phyloP scores from a whole-genome alignment of 2,797 vertebrate species.

The Sebastes goodei region DNA sequence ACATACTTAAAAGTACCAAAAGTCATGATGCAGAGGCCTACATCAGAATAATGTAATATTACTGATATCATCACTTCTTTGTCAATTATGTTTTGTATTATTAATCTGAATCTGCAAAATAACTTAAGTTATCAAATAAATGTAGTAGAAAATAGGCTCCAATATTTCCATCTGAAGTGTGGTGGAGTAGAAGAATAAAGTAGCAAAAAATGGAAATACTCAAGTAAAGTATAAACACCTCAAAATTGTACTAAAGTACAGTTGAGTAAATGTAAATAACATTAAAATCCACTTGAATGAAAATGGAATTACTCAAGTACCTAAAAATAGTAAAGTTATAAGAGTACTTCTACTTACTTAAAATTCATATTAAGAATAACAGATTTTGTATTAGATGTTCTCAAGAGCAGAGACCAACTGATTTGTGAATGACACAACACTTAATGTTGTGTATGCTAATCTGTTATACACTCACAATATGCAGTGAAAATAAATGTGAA shows the following conservation, averaged over 20 bases:
- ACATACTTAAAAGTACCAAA: background rate
- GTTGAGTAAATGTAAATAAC: background rate
- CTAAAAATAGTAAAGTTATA: background rate
- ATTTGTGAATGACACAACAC: background rate
- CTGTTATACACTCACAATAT: background rate
- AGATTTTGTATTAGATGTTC: background rate
- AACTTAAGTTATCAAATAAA: background rate
- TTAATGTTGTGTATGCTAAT: background rate
- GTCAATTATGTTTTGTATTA: background rate
- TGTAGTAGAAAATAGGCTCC: background rate
- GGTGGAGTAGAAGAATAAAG: background rate
- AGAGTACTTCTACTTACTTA: background rate
- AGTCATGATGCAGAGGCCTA: background rate
- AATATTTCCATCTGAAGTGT: background rate
- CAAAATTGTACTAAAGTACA: background rate
- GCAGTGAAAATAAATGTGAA: background rate
- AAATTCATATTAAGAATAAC: background rate
- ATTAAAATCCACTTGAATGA: background rate
- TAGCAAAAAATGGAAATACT: background rate
- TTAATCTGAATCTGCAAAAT: background rate
- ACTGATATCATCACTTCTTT: background rate
- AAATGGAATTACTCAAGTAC: background rate
- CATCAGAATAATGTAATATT: background rate
- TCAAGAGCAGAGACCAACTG: background rate
- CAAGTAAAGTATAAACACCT: background rate